These are phyloP conservation scores for Pelmatolapia mariae DNA, from an alignment of 2,113 vertebrate species.

Conservation along the genomic window DNA sequence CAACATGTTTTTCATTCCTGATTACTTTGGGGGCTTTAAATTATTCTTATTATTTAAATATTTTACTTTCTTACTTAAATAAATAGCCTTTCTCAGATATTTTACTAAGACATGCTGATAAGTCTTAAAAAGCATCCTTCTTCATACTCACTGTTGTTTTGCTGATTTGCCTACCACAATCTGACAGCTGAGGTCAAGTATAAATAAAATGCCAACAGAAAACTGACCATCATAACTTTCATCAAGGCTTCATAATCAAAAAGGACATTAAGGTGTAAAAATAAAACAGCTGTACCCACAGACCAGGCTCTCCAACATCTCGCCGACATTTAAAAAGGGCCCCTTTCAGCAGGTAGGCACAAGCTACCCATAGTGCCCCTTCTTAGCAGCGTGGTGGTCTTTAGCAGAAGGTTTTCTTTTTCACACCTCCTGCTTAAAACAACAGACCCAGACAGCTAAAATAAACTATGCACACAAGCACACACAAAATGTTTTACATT, in stretches of 20 bases:
- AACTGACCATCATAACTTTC: not conserved
- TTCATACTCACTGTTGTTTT: not conserved
- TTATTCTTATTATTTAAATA: not conserved
- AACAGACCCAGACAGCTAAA: conserved; percentile 2
- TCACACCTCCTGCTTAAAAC: conserved; percentile 52
- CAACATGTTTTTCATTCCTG: not conserved
- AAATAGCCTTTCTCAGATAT: not conserved
- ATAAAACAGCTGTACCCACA: not conserved
- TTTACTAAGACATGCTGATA: not conserved
- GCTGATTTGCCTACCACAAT: not conserved
- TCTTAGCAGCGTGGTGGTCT: conserved; percentile 39
- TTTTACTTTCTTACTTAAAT: not conserved
- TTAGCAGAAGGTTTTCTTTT: conserved; percentile 19
- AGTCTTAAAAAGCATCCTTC: not conserved
- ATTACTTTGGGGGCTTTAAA: not conserved
- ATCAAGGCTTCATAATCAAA: not conserved
- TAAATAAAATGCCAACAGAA: not conserved
- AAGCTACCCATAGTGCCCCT: conserved; percentile 6
- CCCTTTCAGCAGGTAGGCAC: conserved; percentile 21
- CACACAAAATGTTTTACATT: not conserved
- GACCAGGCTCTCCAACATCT: not conserved
- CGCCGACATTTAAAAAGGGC: not conserved
- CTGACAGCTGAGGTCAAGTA: not conserved
- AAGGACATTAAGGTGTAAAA: not conserved
- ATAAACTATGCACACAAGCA: not conserved